These are phyloP conservation scores for Tauraco hartlaubi DNA, from an alignment of 2,797 vertebrate genomes.

Conservation along the genomic window DNA sequence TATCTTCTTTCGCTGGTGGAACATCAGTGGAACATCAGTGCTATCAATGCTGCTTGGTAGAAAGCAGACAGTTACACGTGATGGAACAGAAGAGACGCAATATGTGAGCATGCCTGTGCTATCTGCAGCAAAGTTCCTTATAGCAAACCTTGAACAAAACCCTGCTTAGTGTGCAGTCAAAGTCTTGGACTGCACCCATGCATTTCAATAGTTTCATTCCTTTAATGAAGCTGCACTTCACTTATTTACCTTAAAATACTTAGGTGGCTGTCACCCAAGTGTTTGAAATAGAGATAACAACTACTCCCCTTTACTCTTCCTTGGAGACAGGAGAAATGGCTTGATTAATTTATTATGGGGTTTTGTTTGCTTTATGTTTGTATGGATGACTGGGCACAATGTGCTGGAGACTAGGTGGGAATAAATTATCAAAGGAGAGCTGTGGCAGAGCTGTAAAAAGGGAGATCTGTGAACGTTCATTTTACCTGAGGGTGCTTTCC, in stretches of 20 bases:
- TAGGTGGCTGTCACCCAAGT: not conserved
- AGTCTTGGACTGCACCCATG: not conserved
- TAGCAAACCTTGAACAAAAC: not conserved
- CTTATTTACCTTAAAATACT: constrained; percentile 36
- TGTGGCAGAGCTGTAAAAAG: not conserved
- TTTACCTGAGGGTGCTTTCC: not conserved
- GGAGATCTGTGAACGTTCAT: not conserved
- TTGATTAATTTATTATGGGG: constrained; percentile 59
- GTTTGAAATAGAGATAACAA: constrained; percentile 38
- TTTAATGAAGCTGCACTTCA: constrained; percentile 7
- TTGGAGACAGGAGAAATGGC: not conserved
- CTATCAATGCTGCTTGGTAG: not conserved
- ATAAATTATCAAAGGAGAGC: constrained; percentile 51
- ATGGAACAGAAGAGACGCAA: not conserved
- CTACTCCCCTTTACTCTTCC: constrained; percentile 11
- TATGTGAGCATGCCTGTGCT: not conserved
- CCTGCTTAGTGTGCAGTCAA: not conserved
- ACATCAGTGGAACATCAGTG: not conserved
- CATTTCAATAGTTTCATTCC: not conserved
- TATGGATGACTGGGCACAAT: constrained; percentile 30
- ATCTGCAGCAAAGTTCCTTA: not conserved
- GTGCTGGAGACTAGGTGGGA: not conserved
- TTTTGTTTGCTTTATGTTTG: constrained; percentile 46
- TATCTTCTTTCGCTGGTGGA: not conserved
- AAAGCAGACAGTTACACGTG: not conserved